Percentiles rank a stretch among this genome's conserved stretches.
phyloP scores from a whole-genome alignment of 2,888 invertebrate genomes.

The Hirtodrosophila duncani region DNA sequence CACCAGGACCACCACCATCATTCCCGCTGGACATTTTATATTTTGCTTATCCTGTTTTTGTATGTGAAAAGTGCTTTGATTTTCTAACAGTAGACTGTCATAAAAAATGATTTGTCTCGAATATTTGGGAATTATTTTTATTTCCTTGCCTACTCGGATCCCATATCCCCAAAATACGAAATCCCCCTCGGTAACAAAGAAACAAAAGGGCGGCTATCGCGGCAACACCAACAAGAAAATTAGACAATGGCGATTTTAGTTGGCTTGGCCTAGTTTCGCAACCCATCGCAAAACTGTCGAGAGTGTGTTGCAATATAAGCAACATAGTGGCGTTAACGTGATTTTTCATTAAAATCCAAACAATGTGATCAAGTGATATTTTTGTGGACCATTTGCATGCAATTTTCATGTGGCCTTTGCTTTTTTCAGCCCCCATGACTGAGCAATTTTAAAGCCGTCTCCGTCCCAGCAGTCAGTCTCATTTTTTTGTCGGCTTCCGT shows the following conservation, averaged over 20 bases:
- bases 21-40: conserved; percentile 54
- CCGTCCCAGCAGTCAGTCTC: conserved; percentile 37
- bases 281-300: too few relatives aligned
- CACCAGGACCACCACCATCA: conserved; percentile 25
- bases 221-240: conserved; percentile 23
- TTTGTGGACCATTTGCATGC: conserved; percentile 3
- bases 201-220: conserved; percentile 32
- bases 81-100: too few relatives aligned
- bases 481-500: conserved; percentile 59
- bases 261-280: conserved; percentile 50
- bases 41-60: background rate
- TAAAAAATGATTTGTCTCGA: too few relatives aligned
- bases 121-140: too few relatives aligned
- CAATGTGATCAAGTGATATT: too few relatives aligned
- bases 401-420: conserved; percentile 54
- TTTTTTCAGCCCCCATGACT: conserved; percentile 61
- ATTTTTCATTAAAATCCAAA: too few relatives aligned
- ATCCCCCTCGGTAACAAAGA: conserved; percentile 29
- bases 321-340: too few relatives aligned
- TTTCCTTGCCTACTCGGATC: conserved; percentile 18
- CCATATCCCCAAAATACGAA: too few relatives aligned
- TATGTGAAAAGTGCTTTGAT: background rate
- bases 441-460: conserved; percentile 72
- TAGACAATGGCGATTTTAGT: conserved; percentile 58
- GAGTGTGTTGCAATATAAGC: too few relatives aligned